Evolutionary conservation across 2,888 invertebrate species (phyloP).

Genomic region (Quadroppia sp.): DNA sequence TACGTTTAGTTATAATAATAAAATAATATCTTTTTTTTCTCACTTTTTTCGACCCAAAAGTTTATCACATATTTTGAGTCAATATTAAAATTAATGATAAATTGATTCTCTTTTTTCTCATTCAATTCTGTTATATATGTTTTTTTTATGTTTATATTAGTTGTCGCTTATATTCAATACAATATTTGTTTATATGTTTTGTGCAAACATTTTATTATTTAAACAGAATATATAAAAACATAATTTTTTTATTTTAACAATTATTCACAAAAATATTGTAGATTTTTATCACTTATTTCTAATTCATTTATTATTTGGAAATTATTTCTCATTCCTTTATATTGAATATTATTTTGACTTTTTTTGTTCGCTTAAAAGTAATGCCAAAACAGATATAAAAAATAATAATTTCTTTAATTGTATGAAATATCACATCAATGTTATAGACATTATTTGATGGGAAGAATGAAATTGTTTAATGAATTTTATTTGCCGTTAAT

Average conservation of each 20-base stretch:
- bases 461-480: no score
- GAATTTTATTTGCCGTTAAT: no score
- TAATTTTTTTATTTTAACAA: constrained; percentile 18
- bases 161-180: constrained; percentile 26
- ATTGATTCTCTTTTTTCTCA: background rate
- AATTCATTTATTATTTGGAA: background rate
- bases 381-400: no score
- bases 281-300: constrained; percentile 15
- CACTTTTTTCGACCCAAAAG: background rate
- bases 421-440: no score
- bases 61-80: background rate
- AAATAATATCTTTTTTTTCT: background rate
- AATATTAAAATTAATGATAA: constrained; percentile 16
- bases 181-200: constrained; percentile 27
- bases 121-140: background rate
- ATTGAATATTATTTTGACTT: no score
- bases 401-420: no score
- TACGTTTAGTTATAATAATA: background rate
- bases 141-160: background rate
- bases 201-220: constrained; percentile 28
- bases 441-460: no score
- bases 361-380: no score
- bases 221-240: constrained; percentile 16
- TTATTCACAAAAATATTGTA: background rate
- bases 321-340: no score